Base-by-base conservation (phyloP, 2,113 vertebrate genomes). In the Orycteropus afer region DNA sequence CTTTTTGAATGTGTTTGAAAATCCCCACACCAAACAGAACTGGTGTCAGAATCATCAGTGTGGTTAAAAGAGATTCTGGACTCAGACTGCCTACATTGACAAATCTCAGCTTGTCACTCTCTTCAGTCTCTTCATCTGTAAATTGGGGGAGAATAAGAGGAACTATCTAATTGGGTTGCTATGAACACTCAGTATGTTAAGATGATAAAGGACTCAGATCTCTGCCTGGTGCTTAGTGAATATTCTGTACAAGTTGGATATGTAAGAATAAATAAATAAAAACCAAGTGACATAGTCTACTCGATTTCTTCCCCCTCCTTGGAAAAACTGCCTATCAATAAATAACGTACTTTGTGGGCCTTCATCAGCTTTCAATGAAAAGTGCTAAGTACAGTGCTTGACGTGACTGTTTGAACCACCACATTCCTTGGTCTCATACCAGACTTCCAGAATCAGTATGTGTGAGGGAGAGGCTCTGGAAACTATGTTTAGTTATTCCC, bases 181-280 rank as follows among this genome's bases (percentile, higher is more conserved):
- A 32, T 0, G 18, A 92, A 40, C 59, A 78, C 47, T 67, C 47
- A 49, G 29, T 76, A 83, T 59, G 40, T 40, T 47, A 82, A 82
- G 23, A 78, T 2, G 51, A 14, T 82, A 74, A 87, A 69, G 55
- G 63, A 47, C n/a, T 74, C 29, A 55, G 37, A 80, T 69, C 45
- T 51, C 37, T 42, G 47, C 77, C 57, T 27, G 29, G 34, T 59
- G 23, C 40, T 86, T 79, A 76, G 37, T 37, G 55, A 92, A 71
- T 51, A 20, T 5, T 76, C 47, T 73, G 47, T 86, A 61, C 27
- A 73, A 27, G 22, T 86, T 49, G 63, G 59, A 34, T 88, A 93
- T n/a, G n/a, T 95, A 89, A 71, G 76, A 92, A 61, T 53, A 91
- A 93, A 89, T 34, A 53, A 69, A n/a, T 55, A 59, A 93, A n/a